Evolutionary conservation across 53 echinoderm and acorn worm species (phyloP), one percentile per base, ranked within the genome.

Genomic region (Crossaster papposus): DNA sequence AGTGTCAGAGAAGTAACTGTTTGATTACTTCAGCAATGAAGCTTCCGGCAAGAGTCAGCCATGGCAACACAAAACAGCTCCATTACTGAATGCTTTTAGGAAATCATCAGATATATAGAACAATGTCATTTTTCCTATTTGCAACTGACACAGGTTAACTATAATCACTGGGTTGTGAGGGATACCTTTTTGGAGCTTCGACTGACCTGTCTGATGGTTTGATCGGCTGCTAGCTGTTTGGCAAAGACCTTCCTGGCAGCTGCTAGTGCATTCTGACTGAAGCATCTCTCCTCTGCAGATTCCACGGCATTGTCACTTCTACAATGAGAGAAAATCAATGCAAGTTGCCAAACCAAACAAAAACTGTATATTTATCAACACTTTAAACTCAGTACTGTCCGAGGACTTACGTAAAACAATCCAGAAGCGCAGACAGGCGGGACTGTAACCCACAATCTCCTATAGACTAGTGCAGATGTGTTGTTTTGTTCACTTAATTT

Each of bases 211-310:
- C 87, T 75, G 54, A 52, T 36, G 8, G 37, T 33, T 23, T 51
- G 29, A 75, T 87, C 76, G 12, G 2, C 18, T 35, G 23, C 29
- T 34, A 3, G 7, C 63, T 87, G 87, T 28, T 36, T 75, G 36
- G 64, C 17, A 12, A 87, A 51, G 52, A 87, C 87, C 54, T 54
- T 76, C 77, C 37, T 75, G 18, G 36, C 15, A 17, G 87, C 87
- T 33, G 87, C 87, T 34, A 13, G 32, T 54, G 87, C 87, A 63
- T 76, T 54, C 87, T 28, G 76, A 36, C 87, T 76, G 87, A 87
- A 87, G 8, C 52, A 52, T 13, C 6, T 76, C 64, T 87, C 87
- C 30, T 75, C 36, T 36, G 76, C 87, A 33, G 64, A 62, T 34
- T 87, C 55, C 3, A 3, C 34, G 10, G 24, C 1, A 12, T 33